Conservation (phyloP, 2,113 vertebrate genomes). For the Cinclus mexicanus region DNA sequence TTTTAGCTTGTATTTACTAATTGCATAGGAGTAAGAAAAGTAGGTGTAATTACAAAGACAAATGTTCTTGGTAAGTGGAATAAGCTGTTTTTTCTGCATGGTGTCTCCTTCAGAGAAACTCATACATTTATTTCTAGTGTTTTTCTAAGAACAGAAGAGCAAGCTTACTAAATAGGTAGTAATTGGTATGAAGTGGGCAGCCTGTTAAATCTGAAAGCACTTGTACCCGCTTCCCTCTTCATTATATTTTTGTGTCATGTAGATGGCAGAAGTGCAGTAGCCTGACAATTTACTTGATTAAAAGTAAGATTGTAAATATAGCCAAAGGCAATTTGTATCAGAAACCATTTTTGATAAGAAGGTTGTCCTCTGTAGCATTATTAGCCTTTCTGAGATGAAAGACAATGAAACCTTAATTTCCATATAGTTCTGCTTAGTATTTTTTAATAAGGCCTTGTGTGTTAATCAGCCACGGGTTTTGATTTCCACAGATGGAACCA, state of each 20-base stretch:
- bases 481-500: constrained; percentile 12
- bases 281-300: constrained; percentile 59
- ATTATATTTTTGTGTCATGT: neutral
- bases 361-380: constrained; percentile 37
- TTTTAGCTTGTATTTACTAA: constrained; percentile 45
- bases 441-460: constrained; percentile 42
- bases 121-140: neutral
- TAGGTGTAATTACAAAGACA: constrained; percentile 11
- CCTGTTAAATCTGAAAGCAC: constrained; percentile 19
- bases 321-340: constrained; percentile 61
- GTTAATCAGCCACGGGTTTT: neutral
- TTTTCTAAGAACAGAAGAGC: neutral
- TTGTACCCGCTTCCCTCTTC: neutral
- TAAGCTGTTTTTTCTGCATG: neutral
- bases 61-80: constrained; percentile 32
- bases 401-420: constrained; percentile 43
- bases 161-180: constrained; percentile 1
- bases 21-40: neutral
- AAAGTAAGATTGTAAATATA: constrained; percentile 63
- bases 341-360: constrained; percentile 40
- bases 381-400: constrained; percentile 44
- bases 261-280: constrained; percentile 12
- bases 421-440: constrained; percentile 43
- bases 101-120: constrained; percentile 7
- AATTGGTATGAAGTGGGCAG: constrained; percentile 40